Base-by-base conservation (phyloP, 2,888 invertebrate species). In the Brenthis ino region DNA sequence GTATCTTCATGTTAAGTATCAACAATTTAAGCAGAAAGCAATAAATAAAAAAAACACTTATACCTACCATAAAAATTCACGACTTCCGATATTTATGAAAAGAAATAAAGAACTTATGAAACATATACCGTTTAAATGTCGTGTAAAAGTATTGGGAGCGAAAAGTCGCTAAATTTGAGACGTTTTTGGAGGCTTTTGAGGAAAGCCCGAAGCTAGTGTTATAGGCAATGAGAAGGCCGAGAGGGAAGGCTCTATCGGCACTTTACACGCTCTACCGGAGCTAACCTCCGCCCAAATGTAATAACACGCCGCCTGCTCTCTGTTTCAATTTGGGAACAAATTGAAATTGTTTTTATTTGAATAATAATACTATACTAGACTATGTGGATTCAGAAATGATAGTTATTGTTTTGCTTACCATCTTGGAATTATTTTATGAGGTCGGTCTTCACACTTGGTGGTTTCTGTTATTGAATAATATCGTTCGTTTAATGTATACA, bases 291-390 rank as follows among this genome's bases (percentile, higher is more conserved):
- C 92, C 89, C 91, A 87, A 87, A 88, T 84, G 91, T 89, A 93
- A 93, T 93, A 93, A 89, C 89, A 85, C 82, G 87, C 85, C 87
- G 88, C 85, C 88, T 85, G 90, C 85, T 89, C 91, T 90, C 93
- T 90, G 90, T 92, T 93, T 93, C 93, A 93, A 93, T 93, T 93
- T 93, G 86, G 87, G 83, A 87, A 88, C 93, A 93, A 93, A 93
- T 93, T 93, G 93, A 92, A 93, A 93, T 93, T 89, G 93, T 91
- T 90, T 91, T 92, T 93, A 92, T 93, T 93, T 93, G 92, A 93
- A 93, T 93, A 93, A 90, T 88, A 91, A 89, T 87, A 84, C 84
- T 80, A 72, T 71, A 70, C 47, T 66, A 71, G 70, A 61, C 74
- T 75, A 74, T 70, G 75, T 70, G 75, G 75, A 77, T 77, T 75